Base-by-base conservation (phyloP, 2,113 vertebrate species). In the Peromyscus californicus region DNA sequence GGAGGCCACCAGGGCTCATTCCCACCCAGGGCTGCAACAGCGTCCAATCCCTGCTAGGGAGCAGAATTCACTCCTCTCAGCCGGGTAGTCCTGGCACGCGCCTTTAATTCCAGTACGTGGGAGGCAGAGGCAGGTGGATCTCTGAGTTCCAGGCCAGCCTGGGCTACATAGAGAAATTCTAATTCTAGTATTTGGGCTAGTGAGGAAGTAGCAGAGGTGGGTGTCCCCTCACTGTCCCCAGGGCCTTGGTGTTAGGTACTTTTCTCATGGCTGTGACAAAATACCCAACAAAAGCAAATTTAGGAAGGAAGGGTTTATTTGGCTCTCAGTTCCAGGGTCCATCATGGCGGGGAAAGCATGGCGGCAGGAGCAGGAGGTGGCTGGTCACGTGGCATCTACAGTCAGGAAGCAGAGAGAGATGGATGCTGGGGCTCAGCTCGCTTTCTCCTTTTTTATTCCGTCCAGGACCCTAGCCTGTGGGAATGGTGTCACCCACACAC, bases 61-160 rank as follows among this genome's bases (percentile, higher is more conserved):
- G 61, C 13, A 11, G 63, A 39, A 80, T 39, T 51, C 16, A 54
- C 45, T 80, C 42, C 15, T n/a, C 36, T 83, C 15, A 22, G 12
- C 51, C 24, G 3, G 36, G 79, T n/a, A 31, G 22, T 33, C 3
- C 2, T 3, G 7, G 80, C 0, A 1, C 2, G 15, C 0, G n/a
- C 21, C 57, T 61, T 83, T 61, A 83, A 61, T 61, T 12, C n/a
- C 36, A 83, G 80, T 6, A 61, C 36, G 13, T 15, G n/a, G 22
- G 57, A 83, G 36, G 12, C 36, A 61, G 54, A 83, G 80, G 12
- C 54, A 39, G 54, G 21, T 12, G 22, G 36, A 26, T 59, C 36
- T 59, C 33, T 82, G 79, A 83, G 54, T 59, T 21, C 7, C 36
- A 83, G 54, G 21, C 21, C 21, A 22, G 36, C 22, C 80, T 39